Conservation (phyloP, 2,888 invertebrate genomes). For the Pharmacophagus antenor region DNA sequence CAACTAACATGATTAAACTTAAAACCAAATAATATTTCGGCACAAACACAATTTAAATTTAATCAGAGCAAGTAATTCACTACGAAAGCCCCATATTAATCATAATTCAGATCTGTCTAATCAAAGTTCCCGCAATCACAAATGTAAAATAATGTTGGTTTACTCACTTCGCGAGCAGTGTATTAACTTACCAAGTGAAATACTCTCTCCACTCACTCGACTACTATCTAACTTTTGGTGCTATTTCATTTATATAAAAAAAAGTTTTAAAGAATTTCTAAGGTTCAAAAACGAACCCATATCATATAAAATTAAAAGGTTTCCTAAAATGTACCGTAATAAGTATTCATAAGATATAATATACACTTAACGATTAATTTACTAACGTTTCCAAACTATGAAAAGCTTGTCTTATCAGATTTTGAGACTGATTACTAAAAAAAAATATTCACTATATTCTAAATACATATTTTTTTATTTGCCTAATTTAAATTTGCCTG, state of each 20-base stretch:
- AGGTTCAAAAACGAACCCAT: too few species aligned
- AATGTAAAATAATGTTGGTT: constrained; percentile 28
- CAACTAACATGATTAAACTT: neutral
- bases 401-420: too few species aligned
- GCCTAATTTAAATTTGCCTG: too few species aligned
- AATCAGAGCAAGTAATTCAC: constrained; percentile 14
- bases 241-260: neutral
- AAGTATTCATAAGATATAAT: too few species aligned
- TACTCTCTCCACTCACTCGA: constrained; percentile 15
- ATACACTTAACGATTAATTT: too few species aligned
- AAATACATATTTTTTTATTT: too few species aligned
- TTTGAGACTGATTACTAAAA: too few species aligned
- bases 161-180: constrained; percentile 20
- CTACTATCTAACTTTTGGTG: constrained; percentile 10
- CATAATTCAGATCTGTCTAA: constrained; percentile 30
- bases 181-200: constrained; percentile 15
- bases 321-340: too few species aligned
- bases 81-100: constrained; percentile 23
- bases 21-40: neutral
- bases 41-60: constrained; percentile 11
- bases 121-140: constrained; percentile 30
- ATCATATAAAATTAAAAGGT: too few species aligned
- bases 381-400: too few species aligned
- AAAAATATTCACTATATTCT: too few species aligned
- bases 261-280: neutral